A percentile compares a stretch with the other conserved stretches of the same genome.
phyloP scores from a whole-genome alignment of 1,140 invertebrate genomes.

The Apolygus lucorum region DNA sequence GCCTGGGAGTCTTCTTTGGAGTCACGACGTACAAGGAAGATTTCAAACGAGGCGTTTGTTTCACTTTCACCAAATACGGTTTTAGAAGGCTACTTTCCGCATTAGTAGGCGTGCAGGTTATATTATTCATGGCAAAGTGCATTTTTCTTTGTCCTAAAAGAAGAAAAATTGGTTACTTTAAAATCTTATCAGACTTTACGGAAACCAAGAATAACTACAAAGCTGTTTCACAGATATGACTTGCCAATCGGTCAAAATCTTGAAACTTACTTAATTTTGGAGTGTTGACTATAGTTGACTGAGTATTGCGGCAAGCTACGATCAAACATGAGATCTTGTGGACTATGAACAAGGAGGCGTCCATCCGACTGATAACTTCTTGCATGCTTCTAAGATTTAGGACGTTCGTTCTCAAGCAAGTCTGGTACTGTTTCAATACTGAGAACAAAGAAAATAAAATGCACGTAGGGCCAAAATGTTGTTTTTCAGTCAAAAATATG shows the following conservation, averaged over 20 bases:
- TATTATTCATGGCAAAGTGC: background rate
- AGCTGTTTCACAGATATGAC: background rate
- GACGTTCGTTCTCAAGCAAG: background rate
- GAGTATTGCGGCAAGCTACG: background rate
- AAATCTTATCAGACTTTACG: background rate
- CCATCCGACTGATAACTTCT: background rate
- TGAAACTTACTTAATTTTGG: background rate
- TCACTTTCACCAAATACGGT: background rate
- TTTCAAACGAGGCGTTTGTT: slow-evolving; percentile 1
- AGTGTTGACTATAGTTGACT: background rate
- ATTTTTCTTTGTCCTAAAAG: background rate
- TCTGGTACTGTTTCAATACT: slow-evolving; percentile 7
- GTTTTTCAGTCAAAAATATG: background rate
- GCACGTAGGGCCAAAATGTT: background rate
- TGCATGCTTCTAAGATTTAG: background rate
- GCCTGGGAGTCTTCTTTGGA: background rate
- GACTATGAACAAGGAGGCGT: background rate
- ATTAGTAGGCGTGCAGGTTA: background rate
- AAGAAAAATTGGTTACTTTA: background rate
- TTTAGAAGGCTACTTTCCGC: background rate
- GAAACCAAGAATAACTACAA: background rate
- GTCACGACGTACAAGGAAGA: slow-evolving; percentile 1
- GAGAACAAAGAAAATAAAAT: background rate
- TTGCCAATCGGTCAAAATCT: background rate
- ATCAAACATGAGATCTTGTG: background rate